Conservation (phyloP, 2,113 vertebrate species). For the Catharus bicknelli region DNA sequence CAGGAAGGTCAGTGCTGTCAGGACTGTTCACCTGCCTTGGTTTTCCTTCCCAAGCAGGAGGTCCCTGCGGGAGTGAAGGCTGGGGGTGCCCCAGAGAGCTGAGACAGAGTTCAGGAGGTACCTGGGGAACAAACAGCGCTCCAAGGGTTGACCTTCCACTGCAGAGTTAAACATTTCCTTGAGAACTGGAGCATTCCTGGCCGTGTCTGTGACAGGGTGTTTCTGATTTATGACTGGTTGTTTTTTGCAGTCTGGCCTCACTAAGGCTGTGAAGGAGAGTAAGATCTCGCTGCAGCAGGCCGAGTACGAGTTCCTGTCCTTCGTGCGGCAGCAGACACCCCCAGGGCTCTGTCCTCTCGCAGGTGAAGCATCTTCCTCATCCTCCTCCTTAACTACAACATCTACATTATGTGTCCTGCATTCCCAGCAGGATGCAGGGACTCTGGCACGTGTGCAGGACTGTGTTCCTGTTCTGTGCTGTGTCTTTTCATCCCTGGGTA, state of each 20-base stretch:
- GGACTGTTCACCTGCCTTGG: background rate
- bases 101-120: background rate
- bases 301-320: slow-evolving; percentile 95
- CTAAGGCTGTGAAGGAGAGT: slow-evolving; percentile 91
- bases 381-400: fast-evolving
- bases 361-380: slow-evolving; percentile 72
- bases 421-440: background rate
- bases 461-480: background rate
- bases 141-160: background rate
- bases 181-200: background rate
- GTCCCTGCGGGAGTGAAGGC: background rate
- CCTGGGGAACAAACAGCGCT: background rate
- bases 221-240: slow-evolving; percentile 22
- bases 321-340: slow-evolving; percentile 90
- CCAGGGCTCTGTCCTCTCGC: slow-evolving; percentile 94
- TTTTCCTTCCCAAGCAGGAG: background rate
- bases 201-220: background rate
- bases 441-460: background rate
- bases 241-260: slow-evolving; percentile 90
- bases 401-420: background rate
- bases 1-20: background rate
- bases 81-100: background rate
- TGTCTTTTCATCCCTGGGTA: background rate
- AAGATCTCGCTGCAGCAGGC: slow-evolving; percentile 88
- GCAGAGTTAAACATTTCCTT: background rate